These are phyloP conservation scores for Meloidogyne exigua DNA, from an alignment of 1,140 invertebrate genomes.

Conservation along the genomic window DNA sequence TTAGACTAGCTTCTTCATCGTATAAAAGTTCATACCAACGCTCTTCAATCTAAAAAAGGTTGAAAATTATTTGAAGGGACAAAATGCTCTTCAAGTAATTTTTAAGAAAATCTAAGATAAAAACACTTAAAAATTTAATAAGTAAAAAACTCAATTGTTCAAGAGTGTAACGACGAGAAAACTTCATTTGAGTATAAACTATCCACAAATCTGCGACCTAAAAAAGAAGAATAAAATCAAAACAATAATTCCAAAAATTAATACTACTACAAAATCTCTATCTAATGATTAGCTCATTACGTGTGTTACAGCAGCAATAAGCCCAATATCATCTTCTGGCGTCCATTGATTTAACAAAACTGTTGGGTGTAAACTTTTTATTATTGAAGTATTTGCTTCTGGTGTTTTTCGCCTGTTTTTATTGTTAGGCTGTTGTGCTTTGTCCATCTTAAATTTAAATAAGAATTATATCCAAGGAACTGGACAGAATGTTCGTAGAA, in stretches of 20 bases:
- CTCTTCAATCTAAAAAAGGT: slow-evolving; percentile 79
- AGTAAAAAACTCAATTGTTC: slow-evolving; percentile 49
- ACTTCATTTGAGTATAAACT: slow-evolving; percentile 88
- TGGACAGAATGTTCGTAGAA: too few species aligned
- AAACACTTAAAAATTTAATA: not conserved
- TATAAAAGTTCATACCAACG: slow-evolving; percentile 92
- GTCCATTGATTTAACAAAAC: slow-evolving; percentile 91
- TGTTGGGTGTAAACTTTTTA: slow-evolving; percentile 56
- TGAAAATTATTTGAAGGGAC: not conserved
- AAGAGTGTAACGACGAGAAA: slow-evolving; percentile 89
- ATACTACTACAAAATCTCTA: too few species aligned
- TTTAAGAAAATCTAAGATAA: too few species aligned
- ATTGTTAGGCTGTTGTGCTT: slow-evolving; percentile 25
- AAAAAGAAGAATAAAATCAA: slow-evolving; percentile 20
- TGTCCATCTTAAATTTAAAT: not conserved
- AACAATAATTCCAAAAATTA: not conserved
- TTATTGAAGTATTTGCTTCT: slow-evolving; percentile 29
- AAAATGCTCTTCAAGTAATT: not conserved
- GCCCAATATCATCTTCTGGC: slow-evolving; percentile 87
- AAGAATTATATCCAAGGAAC: not conserved
- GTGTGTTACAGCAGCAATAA: slow-evolving; percentile 89
- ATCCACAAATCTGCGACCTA: slow-evolving; percentile 80
- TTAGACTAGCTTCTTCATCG: slow-evolving; percentile 74
- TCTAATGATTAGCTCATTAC: slow-evolving; percentile 65
- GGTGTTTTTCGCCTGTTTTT: slow-evolving; percentile 11